phyloP scores from a whole-genome alignment of 2,113 vertebrate genomes.

The Phainopepla nitens region DNA sequence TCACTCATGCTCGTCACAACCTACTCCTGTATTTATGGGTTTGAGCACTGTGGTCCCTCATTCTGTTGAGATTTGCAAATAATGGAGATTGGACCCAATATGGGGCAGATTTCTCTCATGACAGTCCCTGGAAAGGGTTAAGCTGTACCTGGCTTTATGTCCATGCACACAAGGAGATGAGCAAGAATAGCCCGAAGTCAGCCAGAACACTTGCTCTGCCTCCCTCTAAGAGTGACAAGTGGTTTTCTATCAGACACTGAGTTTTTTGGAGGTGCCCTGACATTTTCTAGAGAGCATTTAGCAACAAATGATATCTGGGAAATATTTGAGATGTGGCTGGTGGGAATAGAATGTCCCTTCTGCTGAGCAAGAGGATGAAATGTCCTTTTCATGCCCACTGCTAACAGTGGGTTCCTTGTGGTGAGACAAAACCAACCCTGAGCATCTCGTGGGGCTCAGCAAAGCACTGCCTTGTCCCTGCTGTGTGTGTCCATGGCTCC shows the following conservation, averaged over 20 bases:
- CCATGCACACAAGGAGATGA: not conserved
- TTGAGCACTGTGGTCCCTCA: not conserved
- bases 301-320: not conserved
- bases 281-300: not conserved
- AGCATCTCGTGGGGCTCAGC: not conserved
- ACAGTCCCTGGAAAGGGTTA: not conserved
- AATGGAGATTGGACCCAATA: not conserved
- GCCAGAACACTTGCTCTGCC: not conserved
- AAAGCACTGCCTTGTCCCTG: not conserved
- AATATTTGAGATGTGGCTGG: not conserved
- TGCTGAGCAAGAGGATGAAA: not conserved
- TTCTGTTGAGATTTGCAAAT: not conserved
- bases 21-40: not conserved
- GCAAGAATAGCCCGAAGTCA: not conserved
- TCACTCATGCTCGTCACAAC: not conserved
- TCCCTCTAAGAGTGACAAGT: not conserved
- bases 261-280: not conserved
- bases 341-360: not conserved
- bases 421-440: accelerated
- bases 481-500: accelerated
- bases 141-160: not conserved
- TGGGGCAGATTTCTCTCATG: not conserved
- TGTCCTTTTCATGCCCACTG: accelerated
- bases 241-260: not conserved
- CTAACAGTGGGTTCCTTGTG: not conserved